Conservation (phyloP, 2,888 invertebrate species). For the Drosophila pegasa region DNA sequence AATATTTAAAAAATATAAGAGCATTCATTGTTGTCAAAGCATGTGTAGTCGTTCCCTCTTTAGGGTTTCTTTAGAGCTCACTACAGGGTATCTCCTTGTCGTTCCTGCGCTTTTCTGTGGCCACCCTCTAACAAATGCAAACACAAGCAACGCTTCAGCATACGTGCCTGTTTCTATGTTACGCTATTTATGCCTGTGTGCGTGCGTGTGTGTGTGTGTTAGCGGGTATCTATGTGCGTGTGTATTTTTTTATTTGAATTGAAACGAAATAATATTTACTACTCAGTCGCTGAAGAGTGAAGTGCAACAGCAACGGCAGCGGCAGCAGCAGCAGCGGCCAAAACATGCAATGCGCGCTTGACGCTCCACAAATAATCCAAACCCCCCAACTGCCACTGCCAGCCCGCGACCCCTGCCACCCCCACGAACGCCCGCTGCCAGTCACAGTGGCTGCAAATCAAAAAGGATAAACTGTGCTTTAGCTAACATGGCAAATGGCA, state of each 20-base stretch:
- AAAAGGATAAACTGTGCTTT: constrained; percentile 78
- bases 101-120: background rate
- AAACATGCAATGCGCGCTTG: constrained; percentile 57
- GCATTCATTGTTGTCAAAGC: too few species aligned
- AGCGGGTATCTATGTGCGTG: constrained; percentile 6
- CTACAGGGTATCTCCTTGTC: background rate
- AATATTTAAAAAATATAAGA: too few species aligned
- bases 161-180: constrained; percentile 36
- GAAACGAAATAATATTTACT: constrained; percentile 77
- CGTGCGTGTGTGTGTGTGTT: constrained; percentile 15
- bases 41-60: too few species aligned
- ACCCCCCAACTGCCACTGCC: background rate
- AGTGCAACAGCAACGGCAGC: constrained; percentile 43
- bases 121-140: constrained; percentile 42
- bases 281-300: constrained; percentile 52
- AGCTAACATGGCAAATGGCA: constrained; percentile 55
- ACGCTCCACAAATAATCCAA: constrained; percentile 10
- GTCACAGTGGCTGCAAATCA: constrained; percentile 69
- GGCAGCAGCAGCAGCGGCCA: constrained; percentile 38
- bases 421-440: constrained; percentile 22
- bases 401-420: background rate
- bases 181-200: constrained; percentile 17
- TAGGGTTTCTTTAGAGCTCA: too few species aligned
- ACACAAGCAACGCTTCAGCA: constrained; percentile 29
- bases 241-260: constrained; percentile 53